Conservation (phyloP, 2,888 invertebrate species). For the Lordiphosa andalusiaca region DNA sequence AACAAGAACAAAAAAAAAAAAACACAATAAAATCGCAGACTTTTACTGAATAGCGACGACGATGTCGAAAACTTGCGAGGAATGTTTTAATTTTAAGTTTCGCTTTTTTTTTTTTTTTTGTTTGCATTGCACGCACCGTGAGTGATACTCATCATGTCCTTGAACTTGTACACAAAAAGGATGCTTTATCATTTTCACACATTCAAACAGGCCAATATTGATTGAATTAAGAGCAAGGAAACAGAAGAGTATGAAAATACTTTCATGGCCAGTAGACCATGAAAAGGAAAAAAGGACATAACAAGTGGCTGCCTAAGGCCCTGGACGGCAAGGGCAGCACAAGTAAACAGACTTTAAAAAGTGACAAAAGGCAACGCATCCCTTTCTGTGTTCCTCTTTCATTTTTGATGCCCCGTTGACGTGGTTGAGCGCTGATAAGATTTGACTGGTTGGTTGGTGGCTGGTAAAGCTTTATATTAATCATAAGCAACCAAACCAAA, state of each 20-base stretch:
- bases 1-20: slow-evolving; percentile 13
- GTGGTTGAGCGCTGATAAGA: slow-evolving; percentile 32
- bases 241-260: slow-evolving; percentile 38
- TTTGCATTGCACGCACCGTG: slow-evolving; percentile 28
- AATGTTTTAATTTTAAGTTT: slow-evolving; percentile 71
- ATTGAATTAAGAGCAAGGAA: slow-evolving; percentile 44
- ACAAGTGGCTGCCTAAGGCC: slow-evolving; percentile 10
- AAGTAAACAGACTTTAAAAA: slow-evolving; percentile 40
- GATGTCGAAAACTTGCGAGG: slow-evolving; percentile 37
- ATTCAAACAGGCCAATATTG: slow-evolving; percentile 46
- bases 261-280: slow-evolving; percentile 66
- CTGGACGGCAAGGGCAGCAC: slow-evolving; percentile 5
- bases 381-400: slow-evolving; percentile 1
- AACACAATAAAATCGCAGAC: slow-evolving; percentile 35
- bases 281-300: slow-evolving; percentile 37
- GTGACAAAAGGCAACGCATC: background rate
- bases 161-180: slow-evolving; percentile 37
- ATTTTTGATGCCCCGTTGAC: slow-evolving; percentile 7
- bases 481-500: slow-evolving; percentile 25
- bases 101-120: background rate
- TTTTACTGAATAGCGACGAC: too few species aligned
- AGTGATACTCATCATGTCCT: slow-evolving; percentile 49
- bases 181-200: slow-evolving; percentile 64
- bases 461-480: slow-evolving; percentile 21
- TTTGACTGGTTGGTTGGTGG: slow-evolving; percentile 19